These are phyloP conservation scores for Chrysina gloriosa DNA, from an alignment of 2,888 invertebrate genomes.

Conservation along the genomic window DNA sequence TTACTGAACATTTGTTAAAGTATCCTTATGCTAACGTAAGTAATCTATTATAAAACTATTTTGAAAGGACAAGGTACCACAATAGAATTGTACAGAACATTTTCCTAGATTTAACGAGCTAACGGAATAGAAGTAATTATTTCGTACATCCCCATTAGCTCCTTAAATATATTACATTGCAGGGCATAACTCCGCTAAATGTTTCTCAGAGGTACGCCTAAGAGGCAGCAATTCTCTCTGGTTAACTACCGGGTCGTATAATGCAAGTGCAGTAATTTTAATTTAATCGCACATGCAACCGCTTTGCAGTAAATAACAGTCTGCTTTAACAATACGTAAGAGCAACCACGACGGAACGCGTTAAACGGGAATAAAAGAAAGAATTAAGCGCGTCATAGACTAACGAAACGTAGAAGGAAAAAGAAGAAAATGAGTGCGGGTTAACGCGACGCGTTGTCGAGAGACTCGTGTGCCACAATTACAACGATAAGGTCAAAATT, in stretches of 20 bases:
- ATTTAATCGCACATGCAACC: conserved; percentile 34
- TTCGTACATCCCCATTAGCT: background rate
- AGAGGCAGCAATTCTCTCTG: conserved; percentile 5
- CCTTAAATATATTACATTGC: conserved; percentile 9
- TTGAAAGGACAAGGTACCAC: no score
- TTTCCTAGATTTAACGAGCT: background rate
- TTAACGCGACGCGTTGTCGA: conserved; percentile 4
- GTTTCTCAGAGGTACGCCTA: conserved; percentile 2
- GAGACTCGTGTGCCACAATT: conserved; percentile 19
- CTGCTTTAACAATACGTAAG: background rate
- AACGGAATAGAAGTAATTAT: background rate
- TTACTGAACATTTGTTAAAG: no score
- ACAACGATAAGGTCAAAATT: conserved; percentile 8
- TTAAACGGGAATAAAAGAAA: background rate
- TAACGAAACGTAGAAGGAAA: background rate
- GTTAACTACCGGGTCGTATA: background rate
- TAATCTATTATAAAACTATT: no score
- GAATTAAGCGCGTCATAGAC: background rate
- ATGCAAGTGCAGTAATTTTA: conserved; percentile 25
- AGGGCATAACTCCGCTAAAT: conserved; percentile 23
- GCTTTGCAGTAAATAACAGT: conserved; percentile 25
- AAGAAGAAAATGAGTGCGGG: background rate
- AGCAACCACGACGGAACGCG: background rate
- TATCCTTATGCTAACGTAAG: no score
- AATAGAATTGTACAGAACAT: background rate